phyloP scores from a whole-genome alignment of 2,888 invertebrate species.

The Catonia carolina region DNA sequence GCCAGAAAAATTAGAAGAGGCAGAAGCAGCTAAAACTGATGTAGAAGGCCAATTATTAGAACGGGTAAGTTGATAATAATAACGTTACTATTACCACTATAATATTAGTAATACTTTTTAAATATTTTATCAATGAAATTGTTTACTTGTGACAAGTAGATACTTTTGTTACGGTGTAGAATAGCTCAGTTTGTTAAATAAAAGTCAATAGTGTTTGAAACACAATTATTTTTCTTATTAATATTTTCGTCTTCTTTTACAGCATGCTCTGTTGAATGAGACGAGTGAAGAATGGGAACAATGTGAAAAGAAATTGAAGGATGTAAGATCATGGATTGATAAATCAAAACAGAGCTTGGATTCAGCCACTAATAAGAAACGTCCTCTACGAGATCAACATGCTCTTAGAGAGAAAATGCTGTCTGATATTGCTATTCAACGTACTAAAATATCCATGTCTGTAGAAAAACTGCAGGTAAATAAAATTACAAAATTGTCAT shows the following conservation, averaged over 20 bases:
- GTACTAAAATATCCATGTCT: conserved; percentile 80
- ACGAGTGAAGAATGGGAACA: conserved; percentile 94
- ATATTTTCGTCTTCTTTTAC: conserved; percentile 39
- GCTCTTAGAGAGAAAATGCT: conserved; percentile 78
- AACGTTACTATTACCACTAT: background rate
- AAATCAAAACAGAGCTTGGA: conserved; percentile 64
- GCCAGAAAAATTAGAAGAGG: conserved; percentile 75
- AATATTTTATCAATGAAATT: too few relatives aligned
- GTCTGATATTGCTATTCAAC: conserved; percentile 81
- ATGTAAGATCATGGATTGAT: conserved; percentile 82
- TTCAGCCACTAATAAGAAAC: conserved; percentile 75
- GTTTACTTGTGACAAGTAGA: too few relatives aligned
- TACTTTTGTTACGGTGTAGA: too few relatives aligned
- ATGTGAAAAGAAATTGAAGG: conserved; percentile 88
- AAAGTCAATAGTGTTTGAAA: background rate
- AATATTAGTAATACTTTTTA: too few relatives aligned
- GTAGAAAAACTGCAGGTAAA: conserved; percentile 84
- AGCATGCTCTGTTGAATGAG: conserved; percentile 84
- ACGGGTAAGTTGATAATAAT: conserved; percentile 55
- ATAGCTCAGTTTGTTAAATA: background rate
- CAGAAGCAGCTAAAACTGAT: conserved; percentile 77
- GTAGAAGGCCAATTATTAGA: conserved; percentile 78
- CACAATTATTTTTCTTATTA: background rate
- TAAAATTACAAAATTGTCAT: conserved; percentile 28
- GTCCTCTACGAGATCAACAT: conserved; percentile 79